Conservation (phyloP, 2,888 invertebrate species). For the Quadroppia sp. region DNA sequence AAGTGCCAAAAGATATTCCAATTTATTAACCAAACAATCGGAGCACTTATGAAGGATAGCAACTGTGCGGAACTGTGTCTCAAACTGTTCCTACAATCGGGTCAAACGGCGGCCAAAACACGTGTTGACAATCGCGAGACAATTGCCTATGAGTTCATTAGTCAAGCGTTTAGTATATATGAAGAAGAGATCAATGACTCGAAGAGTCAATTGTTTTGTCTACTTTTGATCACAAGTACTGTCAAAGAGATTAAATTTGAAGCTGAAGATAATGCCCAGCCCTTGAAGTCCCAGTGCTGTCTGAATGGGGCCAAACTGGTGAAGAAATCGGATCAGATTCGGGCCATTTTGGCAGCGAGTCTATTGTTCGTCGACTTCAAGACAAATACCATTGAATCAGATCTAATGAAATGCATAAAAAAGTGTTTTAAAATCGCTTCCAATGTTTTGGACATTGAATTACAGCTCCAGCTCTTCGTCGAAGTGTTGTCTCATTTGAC, state of each 20-base stretch:
- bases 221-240: constrained; percentile 90
- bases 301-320: constrained; percentile 63
- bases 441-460: constrained; percentile 95
- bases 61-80: constrained; percentile 90
- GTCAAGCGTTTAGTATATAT: constrained; percentile 90
- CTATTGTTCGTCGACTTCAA: constrained; percentile 34
- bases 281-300: constrained; percentile 81
- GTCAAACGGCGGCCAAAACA: constrained; percentile 84
- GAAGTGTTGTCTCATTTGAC: constrained; percentile 80
- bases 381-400: constrained; percentile 33
- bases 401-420: constrained; percentile 70
- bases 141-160: constrained; percentile 96
- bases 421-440: constrained; percentile 91
- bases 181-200: constrained; percentile 98
- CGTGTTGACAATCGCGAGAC: constrained; percentile 92
- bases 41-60: constrained; percentile 86
- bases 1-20: constrained; percentile 98
- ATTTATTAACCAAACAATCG: constrained; percentile 93
- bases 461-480: constrained; percentile 91
- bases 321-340: constrained; percentile 96
- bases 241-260: constrained; percentile 93
- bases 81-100: constrained; percentile 90
- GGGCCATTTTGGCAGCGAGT: constrained; percentile 56
- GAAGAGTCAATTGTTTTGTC: constrained; percentile 91
- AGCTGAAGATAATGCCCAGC: constrained; percentile 93